These are phyloP conservation scores for Sebastiscus tertius DNA, from an alignment of 2,797 vertebrate species.

Conservation along the genomic window DNA sequence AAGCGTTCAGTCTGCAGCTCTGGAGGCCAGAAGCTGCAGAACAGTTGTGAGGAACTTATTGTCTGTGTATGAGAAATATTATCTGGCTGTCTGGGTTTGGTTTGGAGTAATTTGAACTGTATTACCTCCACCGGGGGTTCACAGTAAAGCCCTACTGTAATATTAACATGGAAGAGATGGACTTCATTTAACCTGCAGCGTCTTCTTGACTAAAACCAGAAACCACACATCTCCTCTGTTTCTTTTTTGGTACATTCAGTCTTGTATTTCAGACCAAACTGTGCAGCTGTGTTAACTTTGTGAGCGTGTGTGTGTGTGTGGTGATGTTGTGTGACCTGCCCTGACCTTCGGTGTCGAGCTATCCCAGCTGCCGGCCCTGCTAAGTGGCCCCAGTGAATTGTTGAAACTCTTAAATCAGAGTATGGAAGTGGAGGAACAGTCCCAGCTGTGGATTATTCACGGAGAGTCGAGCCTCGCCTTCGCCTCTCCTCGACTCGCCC, in stretches of 20 bases:
- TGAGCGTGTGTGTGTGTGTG: not conserved
- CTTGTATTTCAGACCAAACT: not conserved
- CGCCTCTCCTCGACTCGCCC: not conserved
- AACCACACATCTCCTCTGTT: not conserved
- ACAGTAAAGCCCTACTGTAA: not conserved
- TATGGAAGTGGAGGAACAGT: conserved; percentile 10
- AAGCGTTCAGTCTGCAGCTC: not conserved
- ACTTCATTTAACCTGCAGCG: not conserved
- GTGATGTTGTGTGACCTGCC: conserved; percentile 1
- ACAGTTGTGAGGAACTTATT: conserved; percentile 13
- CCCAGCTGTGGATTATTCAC: conserved; percentile 43
- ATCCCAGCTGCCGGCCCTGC: conserved; percentile 36
- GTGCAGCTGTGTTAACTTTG: conserved; percentile 1
- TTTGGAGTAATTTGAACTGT: not conserved
- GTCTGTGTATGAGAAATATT: conserved; percentile 5
- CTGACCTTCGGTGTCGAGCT: conserved; percentile 9
- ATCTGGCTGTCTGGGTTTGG: not conserved
- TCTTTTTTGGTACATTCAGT: not conserved
- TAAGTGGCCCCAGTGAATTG: conserved; percentile 17
- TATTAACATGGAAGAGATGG: not conserved
- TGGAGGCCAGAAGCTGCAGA: not conserved
- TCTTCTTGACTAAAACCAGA: not conserved
- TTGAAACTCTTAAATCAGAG: conserved; percentile 22
- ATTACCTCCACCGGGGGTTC: not conserved
- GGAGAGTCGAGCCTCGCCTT: not conserved